Percentiles rank a stretch among this genome's conserved stretches.
Evolutionary conservation across 2,797 vertebrate genomes (phyloP).

Genomic region (Sandelia bainsii): DNA sequence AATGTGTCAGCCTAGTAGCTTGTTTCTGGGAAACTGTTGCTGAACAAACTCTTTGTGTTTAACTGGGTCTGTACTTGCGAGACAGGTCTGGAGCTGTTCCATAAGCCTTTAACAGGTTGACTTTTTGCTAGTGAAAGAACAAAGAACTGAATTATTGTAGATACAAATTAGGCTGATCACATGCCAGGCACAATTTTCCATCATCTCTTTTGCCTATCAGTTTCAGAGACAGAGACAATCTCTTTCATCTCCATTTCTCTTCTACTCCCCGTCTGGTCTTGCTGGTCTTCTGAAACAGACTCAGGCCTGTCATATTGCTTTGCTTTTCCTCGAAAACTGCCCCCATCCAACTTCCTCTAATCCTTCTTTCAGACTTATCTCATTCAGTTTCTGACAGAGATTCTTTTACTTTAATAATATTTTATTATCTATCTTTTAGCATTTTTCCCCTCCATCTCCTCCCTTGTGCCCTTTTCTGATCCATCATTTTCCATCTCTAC

Average conservation of each 20-base stretch:
- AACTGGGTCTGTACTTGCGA: constrained; percentile 43
- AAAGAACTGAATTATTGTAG: constrained; percentile 46
- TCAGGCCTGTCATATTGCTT: constrained; percentile 41
- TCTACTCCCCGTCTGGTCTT: constrained; percentile 42
- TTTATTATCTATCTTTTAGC: constrained; percentile 58
- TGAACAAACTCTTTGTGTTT: constrained; percentile 31
- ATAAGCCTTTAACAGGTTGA: constrained; percentile 54
- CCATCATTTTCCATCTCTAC: constrained; percentile 64
- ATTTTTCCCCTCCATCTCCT: constrained; percentile 48
- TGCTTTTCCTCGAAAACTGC: constrained; percentile 39
- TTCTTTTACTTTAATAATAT: constrained; percentile 68
- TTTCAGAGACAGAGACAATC: constrained; percentile 47
- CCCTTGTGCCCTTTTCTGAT: constrained; percentile 63
- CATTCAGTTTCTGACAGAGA: constrained; percentile 59
- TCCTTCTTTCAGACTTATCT: constrained; percentile 65
- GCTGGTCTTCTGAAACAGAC: constrained; percentile 59
- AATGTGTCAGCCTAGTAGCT: constrained; percentile 51
- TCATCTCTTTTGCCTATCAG: constrained; percentile 49
- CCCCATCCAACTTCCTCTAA: constrained; percentile 21
- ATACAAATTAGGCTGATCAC: constrained; percentile 74
- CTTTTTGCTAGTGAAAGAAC: constrained; percentile 27
- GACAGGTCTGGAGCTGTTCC: constrained; percentile 50
- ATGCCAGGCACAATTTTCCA: constrained; percentile 58
- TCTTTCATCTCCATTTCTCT: constrained; percentile 67
- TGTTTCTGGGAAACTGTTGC: constrained; percentile 16